Percentiles rank a stretch among this genome's conserved stretches.
phyloP scores from a whole-genome alignment of 1,140 invertebrate genomes.

The Drosophila mojavensis region DNA sequence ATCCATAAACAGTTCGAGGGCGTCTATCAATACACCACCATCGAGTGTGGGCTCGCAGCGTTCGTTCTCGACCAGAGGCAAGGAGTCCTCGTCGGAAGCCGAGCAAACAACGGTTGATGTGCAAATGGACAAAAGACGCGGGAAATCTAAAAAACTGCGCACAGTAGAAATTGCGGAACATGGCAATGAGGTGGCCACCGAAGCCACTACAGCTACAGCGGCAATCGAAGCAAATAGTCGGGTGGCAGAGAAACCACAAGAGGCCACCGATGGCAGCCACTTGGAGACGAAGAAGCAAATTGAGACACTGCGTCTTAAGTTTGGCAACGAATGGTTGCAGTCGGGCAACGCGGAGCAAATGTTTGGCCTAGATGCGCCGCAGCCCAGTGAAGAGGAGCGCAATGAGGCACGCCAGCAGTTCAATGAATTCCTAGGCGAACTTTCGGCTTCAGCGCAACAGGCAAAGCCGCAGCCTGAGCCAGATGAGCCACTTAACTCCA shows the following conservation, averaged over 20 bases:
- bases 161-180: conserved; percentile 69
- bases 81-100: conserved; percentile 43
- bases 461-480: neutral
- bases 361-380: conserved; percentile 79
- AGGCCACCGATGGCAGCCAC: conserved; percentile 65
- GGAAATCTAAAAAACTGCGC: conserved; percentile 49
- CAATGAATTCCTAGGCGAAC: conserved; percentile 66
- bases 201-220: conserved; percentile 19
- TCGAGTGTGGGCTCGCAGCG: conserved; percentile 71
- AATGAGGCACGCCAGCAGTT: conserved; percentile 57
- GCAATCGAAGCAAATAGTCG: conserved; percentile 4
- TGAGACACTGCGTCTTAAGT: conserved; percentile 85
- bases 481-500: conserved; percentile 41
- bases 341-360: conserved; percentile 85
- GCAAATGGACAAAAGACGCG: conserved; percentile 37
- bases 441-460: conserved; percentile 19
- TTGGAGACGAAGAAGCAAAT: conserved; percentile 87
- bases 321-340: conserved; percentile 87
- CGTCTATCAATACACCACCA: conserved; percentile 63
- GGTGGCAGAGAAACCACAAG: neutral
- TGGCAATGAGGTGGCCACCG: conserved; percentile 8
- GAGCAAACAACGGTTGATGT: conserved; percentile 35
- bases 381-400: conserved; percentile 47
- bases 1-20: conserved; percentile 60
- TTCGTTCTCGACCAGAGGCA: conserved; percentile 51